Evolutionary conservation across 2,797 vertebrate species (phyloP), one percentile per base, ranked within the genome.

Genomic region (Momotus momota): DNA sequence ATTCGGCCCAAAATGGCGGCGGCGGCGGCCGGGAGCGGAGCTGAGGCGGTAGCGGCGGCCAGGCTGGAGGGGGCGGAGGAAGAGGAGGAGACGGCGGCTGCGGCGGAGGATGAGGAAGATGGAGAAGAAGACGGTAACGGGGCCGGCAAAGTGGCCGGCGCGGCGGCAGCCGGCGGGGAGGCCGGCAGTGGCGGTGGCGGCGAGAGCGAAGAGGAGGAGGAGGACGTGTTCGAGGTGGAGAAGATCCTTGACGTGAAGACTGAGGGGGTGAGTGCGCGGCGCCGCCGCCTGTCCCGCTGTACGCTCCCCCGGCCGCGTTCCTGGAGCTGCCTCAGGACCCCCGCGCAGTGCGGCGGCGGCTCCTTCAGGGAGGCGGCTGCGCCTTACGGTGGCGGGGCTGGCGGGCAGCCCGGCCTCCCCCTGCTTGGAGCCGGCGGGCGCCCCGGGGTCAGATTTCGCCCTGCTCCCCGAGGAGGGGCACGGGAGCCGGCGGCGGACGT

Each of bases 181-280:
- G 96, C 96, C 35, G 75, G 86, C 1, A 98, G 97, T 21, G 45
- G 45, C 18, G 45, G 96, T 41, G 40, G 60, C 38, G 65, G 65
- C 46, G n/a, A 20, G 69, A 97, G 97, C 3, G 98, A 98, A 41
- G 99, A 99, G 62, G 99, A 99, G 27, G 97, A 95, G 15, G 99
- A 99, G 45, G 99, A 99, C 64, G 98, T 99, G 23, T 99, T 99
- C 96, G 99, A 99, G 94, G 99, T 99, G 98, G 99, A 99, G 97
- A 98, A 98, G 97, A 99, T 99, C 97, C 98, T 99, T 92, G 99
- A 99, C 98, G 98, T 99, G 98, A 99, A 99, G 81, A 98, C 97
- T 33, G 99, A 99, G 58, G 99, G 98, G 98, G 99, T 99, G 97
- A 97, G 98, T 87, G 83, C 18, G 23, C 33, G 49, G 29, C 49